Base-by-base conservation (phyloP, 2,888 invertebrate genomes). In the Agrilus biguttatus region DNA sequence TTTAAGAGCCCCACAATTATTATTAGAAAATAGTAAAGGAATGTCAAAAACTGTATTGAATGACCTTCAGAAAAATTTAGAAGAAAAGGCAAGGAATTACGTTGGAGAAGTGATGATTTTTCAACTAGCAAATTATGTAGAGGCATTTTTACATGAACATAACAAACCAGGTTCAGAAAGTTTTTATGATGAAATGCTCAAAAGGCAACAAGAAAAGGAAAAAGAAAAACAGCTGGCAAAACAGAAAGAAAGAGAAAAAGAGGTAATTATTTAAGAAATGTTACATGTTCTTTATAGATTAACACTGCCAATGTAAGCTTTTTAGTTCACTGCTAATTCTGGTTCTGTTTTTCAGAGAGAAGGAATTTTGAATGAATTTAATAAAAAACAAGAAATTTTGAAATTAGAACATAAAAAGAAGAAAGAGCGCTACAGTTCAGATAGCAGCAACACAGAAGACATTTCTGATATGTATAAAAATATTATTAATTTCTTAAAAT, bases 111-210 rank as follows among this genome's bases (percentile, higher is more conserved):
- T 85, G 23, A 88, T 92, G 83, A 83, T 95, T 51, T 85, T 77
- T 57, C 82, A 91, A 54, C 63, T 95, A 37, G 80, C 85, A 2
- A 82, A 84, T 55, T 75, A 80, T 58, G 80, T 84, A 1, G 79
- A 85, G 68, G 79, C 78, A 58, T 92, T 84, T 60, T 71, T 93
- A 0, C 78, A 84, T 48, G 69, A 77, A 17, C 78, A 89, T 63
- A 89, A 90, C 60, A 86, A 83, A 59, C 87, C 89, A 1, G 79
- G 78, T 0, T 72, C 73, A 40, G 73, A 83, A 45, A 92, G 92
- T 8, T 90, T 86, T 62, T 90, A 92, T 55, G 92, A 93, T 47
- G 86, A 92, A 68, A 93, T 93, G 92, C 62, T 89, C 8, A 73
- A 75, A 40, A 74, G 81, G 41, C 77, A 80, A 47, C 75, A 77